phyloP scores from a whole-genome alignment of 2,113 vertebrate species.

The Bujurquina vittata region DNA sequence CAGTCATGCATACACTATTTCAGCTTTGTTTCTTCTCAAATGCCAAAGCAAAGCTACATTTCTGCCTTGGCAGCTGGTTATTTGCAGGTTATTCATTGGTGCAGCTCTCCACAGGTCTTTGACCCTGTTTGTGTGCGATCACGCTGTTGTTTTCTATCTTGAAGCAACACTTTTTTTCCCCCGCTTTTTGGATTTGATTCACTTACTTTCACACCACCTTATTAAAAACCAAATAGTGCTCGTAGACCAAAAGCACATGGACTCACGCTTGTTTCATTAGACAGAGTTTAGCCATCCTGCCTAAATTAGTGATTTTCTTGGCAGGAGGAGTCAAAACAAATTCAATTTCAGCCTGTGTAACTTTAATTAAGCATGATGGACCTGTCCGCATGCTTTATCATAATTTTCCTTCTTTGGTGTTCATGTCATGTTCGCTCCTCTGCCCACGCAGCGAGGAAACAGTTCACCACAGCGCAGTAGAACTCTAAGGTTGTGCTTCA shows the following conservation, averaged over 20 bases:
- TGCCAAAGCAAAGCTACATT: slow-evolving; percentile 9
- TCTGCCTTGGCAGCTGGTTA: slow-evolving; percentile 21
- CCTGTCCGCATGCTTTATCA: slow-evolving; percentile 48
- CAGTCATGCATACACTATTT: slow-evolving; percentile 47
- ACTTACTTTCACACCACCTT: neutral
- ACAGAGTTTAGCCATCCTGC: slow-evolving; percentile 36
- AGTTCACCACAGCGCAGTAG: neutral
- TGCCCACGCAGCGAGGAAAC: slow-evolving; percentile 17
- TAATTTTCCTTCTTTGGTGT: slow-evolving; percentile 49
- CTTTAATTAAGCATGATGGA: slow-evolving; percentile 63
- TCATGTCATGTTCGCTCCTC: slow-evolving; percentile 34
- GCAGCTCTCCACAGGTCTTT: slow-evolving; percentile 2
- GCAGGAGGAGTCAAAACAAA: slow-evolving; percentile 52
- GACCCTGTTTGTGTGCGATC: neutral
- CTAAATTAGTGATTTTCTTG: slow-evolving; percentile 49
- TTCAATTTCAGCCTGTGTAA: slow-evolving; percentile 48
- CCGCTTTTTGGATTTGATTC: neutral
- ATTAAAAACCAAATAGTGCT: slow-evolving; percentile 8
- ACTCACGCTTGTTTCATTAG: slow-evolving; percentile 33
- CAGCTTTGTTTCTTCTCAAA: slow-evolving; percentile 47
- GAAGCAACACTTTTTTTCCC: neutral
- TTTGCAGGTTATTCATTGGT: slow-evolving; percentile 16
- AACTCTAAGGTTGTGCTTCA: neutral
- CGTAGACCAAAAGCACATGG: neutral
- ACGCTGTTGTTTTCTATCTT: neutral